Base-by-base conservation (phyloP, 2,888 invertebrate genomes). In the Subacronicta megacephala region DNA sequence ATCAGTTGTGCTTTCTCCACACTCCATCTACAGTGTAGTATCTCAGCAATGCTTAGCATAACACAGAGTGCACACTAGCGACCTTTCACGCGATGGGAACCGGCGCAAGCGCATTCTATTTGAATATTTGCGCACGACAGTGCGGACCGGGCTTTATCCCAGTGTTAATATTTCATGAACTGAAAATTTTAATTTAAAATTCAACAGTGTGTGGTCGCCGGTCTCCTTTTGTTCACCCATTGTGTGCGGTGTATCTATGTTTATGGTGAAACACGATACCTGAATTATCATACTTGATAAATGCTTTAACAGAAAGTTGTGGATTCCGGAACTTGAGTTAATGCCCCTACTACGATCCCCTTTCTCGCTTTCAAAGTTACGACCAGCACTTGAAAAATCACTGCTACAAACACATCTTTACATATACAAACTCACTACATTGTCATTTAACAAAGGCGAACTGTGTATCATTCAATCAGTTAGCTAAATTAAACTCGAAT, bases 131-230 rank as follows among this genome's bases (percentile, higher is more conserved):
- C 74, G 47, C 75, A 77, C 80, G 72, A 81, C 75, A 76, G 76
- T 81, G 80, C 77, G 82, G 69, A 73, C 80, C 69, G 72, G 58
- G 76, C 83, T 79, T 85, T 87, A 88, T 72, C 64, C 71, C 63
- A 59, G 67, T 60, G 88, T 90, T 87, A 90, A 90, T 91, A 91
- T 91, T 90, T 87, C 90, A 91, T 91, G 89, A 89, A 85, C 77
- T 75, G 81, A 80, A 77, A 83, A 84, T 86, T 88, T 87, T 83
- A 83, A 85, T 88, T 87, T 89, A 65, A 84, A 89, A 87, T 84
- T 86, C 85, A 78, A 77, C 43, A 66, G 67, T 63, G 74, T 69
- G 68, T 70, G 72, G 70, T 63, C 75, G 61, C 69, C 62, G 53
- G 41, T 56, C 47, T 59, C 68, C 68, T 60, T 59, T 76, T 69